Percentiles rank a stretch among this genome's conserved stretches.
Conservation (phyloP, 1,140 invertebrate species). For the Maconellicoccus hirsutus region DNA sequence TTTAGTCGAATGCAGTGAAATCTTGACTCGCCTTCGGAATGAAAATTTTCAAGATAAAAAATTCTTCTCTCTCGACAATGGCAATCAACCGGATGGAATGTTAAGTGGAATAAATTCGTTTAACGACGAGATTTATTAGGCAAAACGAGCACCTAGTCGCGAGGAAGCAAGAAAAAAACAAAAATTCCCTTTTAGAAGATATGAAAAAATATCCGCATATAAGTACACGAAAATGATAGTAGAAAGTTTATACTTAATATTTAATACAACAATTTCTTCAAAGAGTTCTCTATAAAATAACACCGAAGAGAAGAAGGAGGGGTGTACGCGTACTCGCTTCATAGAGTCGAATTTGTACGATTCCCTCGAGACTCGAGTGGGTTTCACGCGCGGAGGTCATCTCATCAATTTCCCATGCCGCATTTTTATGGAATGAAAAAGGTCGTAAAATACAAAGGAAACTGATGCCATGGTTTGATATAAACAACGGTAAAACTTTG, state of each 20-base stretch:
- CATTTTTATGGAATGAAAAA: conserved; percentile 9
- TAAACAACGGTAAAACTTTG: neutral
- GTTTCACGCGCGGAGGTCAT: neutral
- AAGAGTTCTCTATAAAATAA: conserved; percentile 6
- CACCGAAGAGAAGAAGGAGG: neutral
- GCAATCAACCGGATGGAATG: neutral
- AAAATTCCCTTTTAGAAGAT: neutral
- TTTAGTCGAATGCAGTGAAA: neutral
- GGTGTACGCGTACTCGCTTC: neutral
- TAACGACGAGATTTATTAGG: conserved; percentile 4
- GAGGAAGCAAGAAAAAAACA: neutral
- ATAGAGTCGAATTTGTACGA: neutral
- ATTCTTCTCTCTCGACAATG: neutral
- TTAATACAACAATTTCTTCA: conserved; percentile 6
- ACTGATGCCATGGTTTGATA: conserved; percentile 1
- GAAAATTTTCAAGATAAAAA: no score
- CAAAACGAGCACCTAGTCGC: neutral
- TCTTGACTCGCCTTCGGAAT: no score
- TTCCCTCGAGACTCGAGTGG: neutral
- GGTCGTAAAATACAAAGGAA: conserved; percentile 2
- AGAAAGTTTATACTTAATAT: conserved; percentile 10
- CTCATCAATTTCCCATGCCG: conserved; percentile 7
- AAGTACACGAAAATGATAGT: neutral
- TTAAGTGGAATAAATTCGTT: neutral
- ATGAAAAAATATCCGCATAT: neutral